Base-by-base conservation (phyloP, 2,797 vertebrate species). In the Graptemys geographica region DNA sequence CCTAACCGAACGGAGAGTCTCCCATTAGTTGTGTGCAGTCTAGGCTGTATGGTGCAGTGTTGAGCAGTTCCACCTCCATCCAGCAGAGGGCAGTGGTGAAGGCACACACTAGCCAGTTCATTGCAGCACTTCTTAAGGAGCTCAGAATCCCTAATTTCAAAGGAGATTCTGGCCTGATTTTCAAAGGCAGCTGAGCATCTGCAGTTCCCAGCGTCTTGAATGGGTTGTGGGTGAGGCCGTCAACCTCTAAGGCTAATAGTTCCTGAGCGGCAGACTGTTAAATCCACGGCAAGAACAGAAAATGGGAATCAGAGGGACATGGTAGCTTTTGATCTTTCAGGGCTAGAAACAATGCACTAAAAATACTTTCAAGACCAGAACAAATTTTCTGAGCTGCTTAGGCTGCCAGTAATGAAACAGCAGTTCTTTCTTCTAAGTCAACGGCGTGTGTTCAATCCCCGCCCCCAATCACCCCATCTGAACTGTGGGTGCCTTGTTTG, bases 271-370 rank as follows among this genome's bases (percentile, higher is more conserved):
- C 7, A 2, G 18, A 25, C 3, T 33, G 57, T 11, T 76, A 81
- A 49, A 9, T 78, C 0, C 23, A 65, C 28, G 52, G 62, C 55
- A 57, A 72, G 52, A 12, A 10, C 57, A 79, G 87, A 16, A 27
- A 28, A 81, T 62, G 28, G 12, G 11, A 62, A 59, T 55, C 37
- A 47, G 80, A 79, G 81, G 44, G 51, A 27, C 18, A 23, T 0
- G 0, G 25, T 5, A 69, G 23, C 8, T 83, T 27, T 59, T 55
- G 51, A 25, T 37, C 0, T 0, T 81, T 79, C 62, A 28, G 57
- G 81, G 5, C 76, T 79, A 44, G 84, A 78, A 8, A 55, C 0
- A 2, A 85, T 15, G 49, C 78, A 56, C 59, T 47, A 78, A 83
- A 78, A 53, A 2, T 1, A 8, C 33, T 86, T 78, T 83, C 27